Evolutionary conservation across 2,113 vertebrate genomes (phyloP).

Genomic region (Aythya baeri): DNA sequence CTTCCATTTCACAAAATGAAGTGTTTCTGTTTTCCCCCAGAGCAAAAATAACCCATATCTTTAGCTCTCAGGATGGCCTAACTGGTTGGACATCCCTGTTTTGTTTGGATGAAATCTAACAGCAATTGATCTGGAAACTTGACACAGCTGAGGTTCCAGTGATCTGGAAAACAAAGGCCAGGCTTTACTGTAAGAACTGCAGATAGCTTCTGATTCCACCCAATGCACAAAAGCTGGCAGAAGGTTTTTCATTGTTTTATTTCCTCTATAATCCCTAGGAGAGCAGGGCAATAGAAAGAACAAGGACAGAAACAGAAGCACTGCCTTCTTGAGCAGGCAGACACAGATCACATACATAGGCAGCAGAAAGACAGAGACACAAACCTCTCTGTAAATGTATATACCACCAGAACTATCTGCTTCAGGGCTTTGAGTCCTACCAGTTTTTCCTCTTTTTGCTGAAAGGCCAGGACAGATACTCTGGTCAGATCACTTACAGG

Average conservation of each 20-base stretch:
- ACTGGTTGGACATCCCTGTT: background rate
- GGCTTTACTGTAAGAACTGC: background rate
- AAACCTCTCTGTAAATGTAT: background rate
- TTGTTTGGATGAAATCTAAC: background rate
- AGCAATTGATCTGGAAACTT: background rate
- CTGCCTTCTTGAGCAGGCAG: background rate
- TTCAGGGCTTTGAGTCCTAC: background rate
- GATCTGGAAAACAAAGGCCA: background rate
- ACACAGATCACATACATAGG: background rate
- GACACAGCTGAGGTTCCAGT: background rate
- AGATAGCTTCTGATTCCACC: background rate
- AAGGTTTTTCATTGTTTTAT: background rate
- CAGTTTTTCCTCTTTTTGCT: background rate
- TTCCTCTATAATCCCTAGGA: background rate
- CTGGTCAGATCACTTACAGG: background rate
- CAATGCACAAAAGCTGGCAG: background rate
- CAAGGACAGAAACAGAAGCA: background rate
- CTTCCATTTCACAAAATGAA: background rate
- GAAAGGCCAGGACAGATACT: background rate
- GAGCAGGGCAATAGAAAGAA: background rate
- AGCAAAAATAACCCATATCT: background rate
- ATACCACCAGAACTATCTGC: background rate
- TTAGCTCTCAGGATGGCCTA: background rate
- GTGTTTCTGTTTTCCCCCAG: background rate
- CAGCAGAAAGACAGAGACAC: background rate